phyloP scores from a whole-genome alignment of 37 sponge, comb jelly and placozoan genomes.

The Axinella damicornis region DNA sequence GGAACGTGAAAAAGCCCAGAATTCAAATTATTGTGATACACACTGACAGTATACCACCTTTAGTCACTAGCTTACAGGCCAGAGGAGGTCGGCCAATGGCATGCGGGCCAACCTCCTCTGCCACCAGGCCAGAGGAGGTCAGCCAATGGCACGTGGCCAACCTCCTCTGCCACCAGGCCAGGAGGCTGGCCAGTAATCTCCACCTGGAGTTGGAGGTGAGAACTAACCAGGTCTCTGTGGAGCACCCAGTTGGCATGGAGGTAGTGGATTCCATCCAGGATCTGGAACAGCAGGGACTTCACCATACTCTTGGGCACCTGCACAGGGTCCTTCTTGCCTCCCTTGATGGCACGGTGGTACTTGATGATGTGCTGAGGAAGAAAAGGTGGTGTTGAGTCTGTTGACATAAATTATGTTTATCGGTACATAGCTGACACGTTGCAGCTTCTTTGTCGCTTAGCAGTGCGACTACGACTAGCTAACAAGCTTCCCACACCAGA shows the following conservation, averaged over 20 bases:
- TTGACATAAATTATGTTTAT: too few species aligned
- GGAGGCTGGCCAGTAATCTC: neutral
- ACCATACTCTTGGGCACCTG: constrained; percentile 88
- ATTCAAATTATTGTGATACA: too few species aligned
- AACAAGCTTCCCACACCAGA: too few species aligned
- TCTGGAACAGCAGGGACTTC: constrained; percentile 93
- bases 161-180: too few species aligned
- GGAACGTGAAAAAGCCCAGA: neutral
- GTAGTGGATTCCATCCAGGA: constrained; percentile 95
- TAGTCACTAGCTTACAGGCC: too few species aligned
- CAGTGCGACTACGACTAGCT: too few species aligned
- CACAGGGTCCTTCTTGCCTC: constrained; percentile 77
- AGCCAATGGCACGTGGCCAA: too few species aligned
- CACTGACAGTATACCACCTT: neutral
- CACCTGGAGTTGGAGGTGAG: neutral
- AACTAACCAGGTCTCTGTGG: constrained; percentile 90
- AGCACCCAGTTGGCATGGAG: constrained; percentile 97
- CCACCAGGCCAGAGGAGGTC: too few species aligned
- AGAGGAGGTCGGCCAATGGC: neutral
- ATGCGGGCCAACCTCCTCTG: neutral
- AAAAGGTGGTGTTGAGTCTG: too few species aligned
- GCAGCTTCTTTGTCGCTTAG: too few species aligned
- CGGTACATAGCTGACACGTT: too few species aligned
- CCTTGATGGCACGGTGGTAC: constrained; percentile 91
- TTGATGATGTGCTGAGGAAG: constrained; percentile 93